phyloP scores from a whole-genome alignment of 2,888 invertebrate species.

The Rhopalosiphum nymphaeae region DNA sequence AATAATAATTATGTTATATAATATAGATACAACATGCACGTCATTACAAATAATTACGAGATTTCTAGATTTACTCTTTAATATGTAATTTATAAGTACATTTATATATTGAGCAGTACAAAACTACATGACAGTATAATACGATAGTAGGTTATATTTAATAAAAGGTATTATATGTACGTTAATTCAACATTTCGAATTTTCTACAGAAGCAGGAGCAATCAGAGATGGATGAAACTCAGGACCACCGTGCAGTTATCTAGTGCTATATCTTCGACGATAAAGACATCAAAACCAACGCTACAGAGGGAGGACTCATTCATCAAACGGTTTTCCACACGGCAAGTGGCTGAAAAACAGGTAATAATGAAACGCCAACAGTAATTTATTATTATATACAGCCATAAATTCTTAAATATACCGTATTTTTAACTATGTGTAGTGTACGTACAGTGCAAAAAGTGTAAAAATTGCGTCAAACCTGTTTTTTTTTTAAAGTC shows the following conservation, averaged over 20 bases:
- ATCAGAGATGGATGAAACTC: constrained; percentile 96
- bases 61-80: background rate
- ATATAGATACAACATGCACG: background rate
- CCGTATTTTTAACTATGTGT: background rate
- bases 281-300: constrained; percentile 86
- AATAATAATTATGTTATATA: background rate
- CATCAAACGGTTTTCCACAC: constrained; percentile 91
- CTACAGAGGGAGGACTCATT: constrained; percentile 93
- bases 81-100: background rate
- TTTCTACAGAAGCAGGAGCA: constrained; percentile 84
- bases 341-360: constrained; percentile 90
- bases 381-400: background rate
- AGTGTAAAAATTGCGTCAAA: background rate
- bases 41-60: background rate
- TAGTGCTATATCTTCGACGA: constrained; percentile 80
- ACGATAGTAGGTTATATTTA: background rate
- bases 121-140: background rate
- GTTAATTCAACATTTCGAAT: background rate
- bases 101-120: background rate
- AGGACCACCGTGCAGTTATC: constrained; percentile 93
- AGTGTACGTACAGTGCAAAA: background rate
- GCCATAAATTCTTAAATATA: background rate
- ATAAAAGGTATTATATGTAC: background rate
- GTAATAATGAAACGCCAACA: constrained; percentile 70
- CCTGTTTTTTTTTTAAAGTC: background rate